Percentiles rank a stretch among this genome's conserved stretches.
phyloP scores from a whole-genome alignment of 1,140 invertebrate genomes.

The Cherax quadricarinatus region DNA sequence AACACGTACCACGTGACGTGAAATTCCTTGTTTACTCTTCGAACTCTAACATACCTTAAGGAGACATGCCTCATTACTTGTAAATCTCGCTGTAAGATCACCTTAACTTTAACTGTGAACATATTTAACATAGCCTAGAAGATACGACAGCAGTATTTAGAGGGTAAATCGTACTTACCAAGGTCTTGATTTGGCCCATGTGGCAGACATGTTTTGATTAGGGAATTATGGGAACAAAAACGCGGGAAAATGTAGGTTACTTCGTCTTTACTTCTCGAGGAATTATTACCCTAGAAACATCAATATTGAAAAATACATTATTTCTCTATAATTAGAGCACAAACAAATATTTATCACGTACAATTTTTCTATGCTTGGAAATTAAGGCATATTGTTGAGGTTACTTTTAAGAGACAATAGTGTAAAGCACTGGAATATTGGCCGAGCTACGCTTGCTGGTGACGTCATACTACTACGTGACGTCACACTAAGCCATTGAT shows the following conservation, averaged over 20 bases:
- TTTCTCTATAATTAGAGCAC: not conserved
- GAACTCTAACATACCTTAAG: not conserved
- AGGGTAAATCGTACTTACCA: conserved; percentile 48
- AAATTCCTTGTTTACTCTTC: conserved; percentile 54
- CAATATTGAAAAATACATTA: not conserved
- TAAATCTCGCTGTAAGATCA: not conserved
- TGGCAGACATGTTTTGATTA: conserved; percentile 72
- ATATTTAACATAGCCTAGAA: not conserved
- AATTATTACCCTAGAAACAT: not conserved
- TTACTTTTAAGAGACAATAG: conserved; percentile 43
- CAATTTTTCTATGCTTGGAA: not conserved
- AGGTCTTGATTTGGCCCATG: conserved; percentile 57
- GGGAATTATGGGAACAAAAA: conserved; percentile 69
- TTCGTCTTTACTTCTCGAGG: conserved; percentile 49
- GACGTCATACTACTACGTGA: conserved; percentile 64
- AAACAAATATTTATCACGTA: not conserved
- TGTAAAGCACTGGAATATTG: not conserved
- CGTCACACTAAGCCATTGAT: conserved; percentile 43
- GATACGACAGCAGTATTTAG: not conserved
- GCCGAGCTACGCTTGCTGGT: conserved; percentile 43
- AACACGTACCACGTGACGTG: conserved; percentile 68
- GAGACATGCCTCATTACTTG: conserved; percentile 39
- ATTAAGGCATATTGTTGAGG: not conserved
- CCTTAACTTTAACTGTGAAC: conserved; percentile 13
- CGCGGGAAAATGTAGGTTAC: conserved; percentile 72